These are phyloP conservation scores for Sycobia sp. DNA, from an alignment of 1,140 invertebrate species.

Conservation along the genomic window DNA sequence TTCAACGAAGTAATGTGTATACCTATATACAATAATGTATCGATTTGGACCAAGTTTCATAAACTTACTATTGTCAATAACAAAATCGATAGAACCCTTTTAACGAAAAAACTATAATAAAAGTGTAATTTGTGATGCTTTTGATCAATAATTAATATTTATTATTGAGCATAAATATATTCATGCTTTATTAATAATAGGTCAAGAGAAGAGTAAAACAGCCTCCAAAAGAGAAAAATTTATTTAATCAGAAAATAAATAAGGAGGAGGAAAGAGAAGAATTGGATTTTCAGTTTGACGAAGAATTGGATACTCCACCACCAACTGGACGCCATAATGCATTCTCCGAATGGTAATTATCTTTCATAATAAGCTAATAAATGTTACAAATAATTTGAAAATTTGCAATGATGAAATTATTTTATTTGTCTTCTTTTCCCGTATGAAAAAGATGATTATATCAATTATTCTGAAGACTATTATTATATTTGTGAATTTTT, in stretches of 20 bases:
- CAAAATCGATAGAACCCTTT: too few species aligned
- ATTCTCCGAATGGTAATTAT: slow-evolving; percentile 73
- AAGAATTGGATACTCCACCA: slow-evolving; percentile 81
- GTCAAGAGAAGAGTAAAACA: slow-evolving; percentile 63
- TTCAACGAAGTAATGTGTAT: too few species aligned
- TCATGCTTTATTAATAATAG: slow-evolving; percentile 24
- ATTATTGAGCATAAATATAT: background rate
- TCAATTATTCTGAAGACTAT: slow-evolving; percentile 3
- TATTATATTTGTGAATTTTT: too few species aligned
- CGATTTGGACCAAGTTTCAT: too few species aligned
- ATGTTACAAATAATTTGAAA: background rate
- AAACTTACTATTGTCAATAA: too few species aligned
- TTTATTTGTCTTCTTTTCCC: slow-evolving; percentile 51
- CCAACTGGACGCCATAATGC: slow-evolving; percentile 79
- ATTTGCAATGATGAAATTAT: slow-evolving; percentile 39
- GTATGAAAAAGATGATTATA: slow-evolving; percentile 37
- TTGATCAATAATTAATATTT: slow-evolving; percentile 12
- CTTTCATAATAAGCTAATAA: slow-evolving; percentile 33
- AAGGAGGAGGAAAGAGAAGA: slow-evolving; percentile 77
- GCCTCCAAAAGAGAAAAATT: slow-evolving; percentile 55
- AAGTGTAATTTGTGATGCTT: too few species aligned
- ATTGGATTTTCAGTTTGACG: slow-evolving; percentile 96
- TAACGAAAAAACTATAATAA: too few species aligned
- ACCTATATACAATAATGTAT: too few species aligned
- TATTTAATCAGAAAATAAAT: slow-evolving; percentile 54